Conservation (phyloP, 2,797 vertebrate species). For the Scyliorhinus canicula region DNA sequence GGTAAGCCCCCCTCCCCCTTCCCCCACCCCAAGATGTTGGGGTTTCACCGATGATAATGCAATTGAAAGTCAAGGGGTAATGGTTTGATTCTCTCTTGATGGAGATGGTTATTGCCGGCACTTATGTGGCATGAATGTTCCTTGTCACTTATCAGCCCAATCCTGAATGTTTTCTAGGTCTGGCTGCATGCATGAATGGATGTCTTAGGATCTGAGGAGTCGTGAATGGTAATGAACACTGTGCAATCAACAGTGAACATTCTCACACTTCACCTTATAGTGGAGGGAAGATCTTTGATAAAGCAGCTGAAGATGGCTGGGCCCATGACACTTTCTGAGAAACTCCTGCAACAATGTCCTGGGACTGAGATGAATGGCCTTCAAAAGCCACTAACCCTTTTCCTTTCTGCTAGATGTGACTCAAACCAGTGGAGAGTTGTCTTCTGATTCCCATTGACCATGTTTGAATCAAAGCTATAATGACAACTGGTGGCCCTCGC, state of each 20-base stretch:
- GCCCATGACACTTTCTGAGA: not conserved
- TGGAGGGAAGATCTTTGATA: not conserved
- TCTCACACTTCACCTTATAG: not conserved
- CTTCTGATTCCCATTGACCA: not conserved
- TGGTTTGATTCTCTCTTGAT: too few species aligned
- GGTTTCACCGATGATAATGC: too few species aligned
- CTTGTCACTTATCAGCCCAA: not conserved
- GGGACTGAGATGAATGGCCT: not conserved
- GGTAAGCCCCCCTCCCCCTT: too few species aligned
- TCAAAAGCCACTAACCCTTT: not conserved
- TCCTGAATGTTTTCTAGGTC: not conserved
- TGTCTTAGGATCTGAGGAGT: not conserved
- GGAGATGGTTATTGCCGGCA: not conserved
- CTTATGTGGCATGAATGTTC: not conserved
- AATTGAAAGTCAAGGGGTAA: not conserved
- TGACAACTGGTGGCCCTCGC: not conserved
- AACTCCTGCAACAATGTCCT: not conserved
- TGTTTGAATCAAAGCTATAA: not conserved
- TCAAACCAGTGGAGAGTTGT: not conserved
- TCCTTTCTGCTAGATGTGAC: not conserved
- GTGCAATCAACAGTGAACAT: not conserved
- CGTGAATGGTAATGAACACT: not conserved
- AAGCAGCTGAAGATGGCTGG: not conserved
- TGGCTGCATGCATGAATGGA: too few species aligned
- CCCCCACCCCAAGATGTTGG: too few species aligned